Base-by-base conservation (phyloP, 2,113 vertebrate genomes). In the Pteruthius melanotis region DNA sequence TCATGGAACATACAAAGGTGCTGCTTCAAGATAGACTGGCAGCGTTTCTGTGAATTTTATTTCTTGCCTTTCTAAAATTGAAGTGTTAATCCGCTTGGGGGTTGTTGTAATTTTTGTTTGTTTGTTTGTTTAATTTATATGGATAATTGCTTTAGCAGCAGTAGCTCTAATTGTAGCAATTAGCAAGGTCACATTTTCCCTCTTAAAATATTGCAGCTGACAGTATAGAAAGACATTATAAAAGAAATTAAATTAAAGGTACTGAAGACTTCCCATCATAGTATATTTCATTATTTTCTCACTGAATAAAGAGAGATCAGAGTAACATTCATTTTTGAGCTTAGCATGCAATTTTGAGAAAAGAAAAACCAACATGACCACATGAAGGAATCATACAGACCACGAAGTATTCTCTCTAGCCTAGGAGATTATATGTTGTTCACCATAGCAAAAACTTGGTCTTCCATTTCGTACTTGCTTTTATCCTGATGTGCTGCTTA, bases 111-210 rank as follows among this genome's bases (percentile, higher is more conserved):
- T 16, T 13, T 56, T 37, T 44, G 17, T 44, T 52, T 35, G 9
- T 31, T 45, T 66, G 16, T 42, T 72, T 66, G 47, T 68, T 64
- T 33, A 35, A 63, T 94, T 76, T 76, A 61, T 40, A 52, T 20
- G 30, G 16, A 44, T 93, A 90, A 93, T 84, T 94, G 31, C 35
- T 75, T 79, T 86, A 96, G 56, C 79, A 90, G 65, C 57, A 65
- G 49, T 72, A 87, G 31, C 39, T 94, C 40, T 87, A 92, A 94
- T 79, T 82, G 49, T 64, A 82, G 49, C 57, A 95, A 94, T 82
- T 92, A 93, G 4, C 12, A 52, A 50, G 65, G 72, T 79, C 64
- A 78, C 28, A 21, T 57, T 94, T 81, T 91, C 56, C 39, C 21
- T 44, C 23, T 65, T 87, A 30, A 83, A 89, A 87, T 79, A 23